Evolutionary conservation across 2,113 vertebrate species (phyloP), one percentile per base, ranked within the genome.

Genomic region (Podocnemis expansa): DNA sequence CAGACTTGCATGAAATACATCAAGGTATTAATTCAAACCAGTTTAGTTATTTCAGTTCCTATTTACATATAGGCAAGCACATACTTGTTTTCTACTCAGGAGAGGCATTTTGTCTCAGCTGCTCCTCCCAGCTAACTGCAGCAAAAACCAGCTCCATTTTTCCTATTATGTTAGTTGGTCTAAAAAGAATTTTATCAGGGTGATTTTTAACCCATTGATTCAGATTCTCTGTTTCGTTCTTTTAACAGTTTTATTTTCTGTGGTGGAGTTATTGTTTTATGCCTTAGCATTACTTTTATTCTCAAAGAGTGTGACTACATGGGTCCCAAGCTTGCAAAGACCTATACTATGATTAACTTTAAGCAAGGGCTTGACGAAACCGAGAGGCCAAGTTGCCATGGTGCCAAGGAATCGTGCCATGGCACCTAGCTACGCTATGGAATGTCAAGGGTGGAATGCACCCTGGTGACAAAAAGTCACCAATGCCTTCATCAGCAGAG

Each of bases 21-120:
- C 4, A 31, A 41, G 25, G 38, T 60, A 34, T 80, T 17, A 87
- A 91, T 56, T 51, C 34, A 89, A 81, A 2, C 10, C 31, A 2
- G 49, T 6, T 34, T 56, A 54, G 0, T 1, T 14, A 43, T 5
- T 24, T 1, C 45, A 76, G 43, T 56, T 58, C 10, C 17, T 10
- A 70, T 70, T 9, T 43, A 41, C 25, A 60, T 85, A 45, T 63
- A 56, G 45, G 85, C 13, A 52, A 29, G 1, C 4, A 75, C 49
- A 17, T 6, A 45, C 34, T 45, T 85, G 56, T 19, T 19, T 2
- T 9, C 25, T 29, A 19, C 13, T 0, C 19, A 11, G 27, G 43
- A 25, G n/a, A 73, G 63, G 2, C 41, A 34, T 29, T 51, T 4
- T 29, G 55, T 41, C 24, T n/a, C 41, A 51, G 17, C 79, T 82